Evolutionary conservation across 2,888 invertebrate species (phyloP).

Genomic region (Drosophila sordidapex): DNA sequence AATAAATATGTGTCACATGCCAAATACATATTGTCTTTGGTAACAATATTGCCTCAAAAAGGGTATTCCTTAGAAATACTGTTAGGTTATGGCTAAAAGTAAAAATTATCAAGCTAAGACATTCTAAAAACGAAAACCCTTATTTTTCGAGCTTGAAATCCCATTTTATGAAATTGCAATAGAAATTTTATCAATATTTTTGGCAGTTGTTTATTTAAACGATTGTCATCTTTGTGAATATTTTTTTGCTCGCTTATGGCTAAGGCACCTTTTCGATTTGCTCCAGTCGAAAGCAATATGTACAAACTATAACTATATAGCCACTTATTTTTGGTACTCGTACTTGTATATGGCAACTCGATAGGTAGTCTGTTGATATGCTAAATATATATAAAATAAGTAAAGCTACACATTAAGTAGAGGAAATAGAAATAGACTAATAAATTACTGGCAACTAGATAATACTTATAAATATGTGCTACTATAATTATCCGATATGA

Average conservation of each 20-base stretch:
- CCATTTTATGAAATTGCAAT: neutral
- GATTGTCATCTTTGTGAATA: slow-evolving; percentile 23
- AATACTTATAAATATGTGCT: slow-evolving; percentile 18
- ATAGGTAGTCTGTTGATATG: slow-evolving; percentile 26
- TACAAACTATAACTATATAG: slow-evolving; percentile 12
- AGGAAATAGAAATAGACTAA: slow-evolving; percentile 33
- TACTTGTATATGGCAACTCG: slow-evolving; percentile 43
- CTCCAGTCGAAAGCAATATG: slow-evolving; percentile 11
- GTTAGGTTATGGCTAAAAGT: neutral
- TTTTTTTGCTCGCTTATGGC: slow-evolving; percentile 14
- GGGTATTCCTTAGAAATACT: neutral
- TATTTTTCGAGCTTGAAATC: neutral
- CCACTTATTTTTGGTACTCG: slow-evolving; percentile 42
- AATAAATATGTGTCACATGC: neutral
- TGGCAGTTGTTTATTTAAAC: slow-evolving; percentile 20
- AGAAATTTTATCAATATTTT: neutral
- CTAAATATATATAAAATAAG: neutral
- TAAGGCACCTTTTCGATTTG: slow-evolving; percentile 35
- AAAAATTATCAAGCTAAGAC: neutral
- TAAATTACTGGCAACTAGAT: slow-evolving; percentile 50
- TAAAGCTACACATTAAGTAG: slow-evolving; percentile 37
- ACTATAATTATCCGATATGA: neutral
- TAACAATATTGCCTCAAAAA: neutral
- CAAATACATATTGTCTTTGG: neutral
- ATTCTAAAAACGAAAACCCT: neutral